Conservation (phyloP, 23 tunicate genomes). For the Trididemnum nubilum region DNA sequence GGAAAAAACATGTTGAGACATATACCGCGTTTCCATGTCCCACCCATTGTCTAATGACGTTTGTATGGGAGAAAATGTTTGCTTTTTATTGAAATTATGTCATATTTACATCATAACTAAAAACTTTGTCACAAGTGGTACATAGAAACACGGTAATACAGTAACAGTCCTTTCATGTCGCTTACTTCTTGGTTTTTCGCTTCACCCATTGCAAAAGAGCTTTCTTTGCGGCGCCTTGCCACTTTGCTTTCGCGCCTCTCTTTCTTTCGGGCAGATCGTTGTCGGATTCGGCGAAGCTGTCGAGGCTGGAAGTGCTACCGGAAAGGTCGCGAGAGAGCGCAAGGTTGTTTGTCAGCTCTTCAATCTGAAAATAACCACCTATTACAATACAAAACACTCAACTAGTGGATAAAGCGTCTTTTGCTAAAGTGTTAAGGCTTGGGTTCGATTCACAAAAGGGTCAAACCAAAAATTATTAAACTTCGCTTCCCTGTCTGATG, state of each 20-base stretch:
- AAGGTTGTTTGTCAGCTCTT: constrained; percentile 79
- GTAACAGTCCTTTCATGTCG: too few relatives aligned
- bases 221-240: constrained; percentile 97
- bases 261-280: constrained; percentile 53
- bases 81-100: too few relatives aligned
- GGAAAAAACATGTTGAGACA: too few relatives aligned
- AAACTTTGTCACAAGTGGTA: too few relatives aligned
- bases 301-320: constrained; percentile 87
- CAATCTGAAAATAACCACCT: constrained; percentile 50
- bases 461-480: too few relatives aligned
- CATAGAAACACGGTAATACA: too few relatives aligned
- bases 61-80: too few relatives aligned
- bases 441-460: not conserved
- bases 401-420: not conserved
- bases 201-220: constrained; percentile 97
- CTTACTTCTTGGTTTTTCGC: constrained; percentile 72
- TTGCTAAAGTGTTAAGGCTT: too few relatives aligned
- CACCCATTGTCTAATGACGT: too few relatives aligned
- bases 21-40: too few relatives aligned
- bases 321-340: constrained; percentile 64
- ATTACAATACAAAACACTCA: not conserved
- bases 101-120: too few relatives aligned
- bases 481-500: too few relatives aligned
- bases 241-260: constrained; percentile 85
- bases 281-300: constrained; percentile 48